Evolutionary conservation across 2,888 invertebrate species (phyloP).

Genomic region (Brenthis daphne): DNA sequence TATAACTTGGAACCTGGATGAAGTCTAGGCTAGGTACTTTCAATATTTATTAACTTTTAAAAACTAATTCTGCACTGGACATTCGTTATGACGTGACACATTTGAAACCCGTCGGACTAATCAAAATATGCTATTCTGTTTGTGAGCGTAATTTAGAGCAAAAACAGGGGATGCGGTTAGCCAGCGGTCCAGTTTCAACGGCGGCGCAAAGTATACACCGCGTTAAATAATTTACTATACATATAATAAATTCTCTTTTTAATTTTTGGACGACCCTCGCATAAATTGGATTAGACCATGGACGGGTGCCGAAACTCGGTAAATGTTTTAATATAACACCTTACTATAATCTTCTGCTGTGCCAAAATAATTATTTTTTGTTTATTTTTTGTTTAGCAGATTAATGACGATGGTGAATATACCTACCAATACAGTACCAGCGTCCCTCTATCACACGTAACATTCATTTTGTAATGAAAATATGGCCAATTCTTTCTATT

Average conservation of each 20-base stretch:
- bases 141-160: slow-evolving; percentile 62
- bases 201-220: slow-evolving; percentile 52
- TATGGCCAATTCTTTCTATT: too few species aligned
- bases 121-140: slow-evolving; percentile 76
- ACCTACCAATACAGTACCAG: too few species aligned
- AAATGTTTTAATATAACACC: slow-evolving; percentile 6
- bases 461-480: too few species aligned
- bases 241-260: slow-evolving; percentile 80
- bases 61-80: slow-evolving; percentile 59
- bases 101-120: slow-evolving; percentile 57
- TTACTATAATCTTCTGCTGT: slow-evolving; percentile 4
- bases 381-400: background rate
- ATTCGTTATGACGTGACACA: slow-evolving; percentile 47
- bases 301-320: slow-evolving; percentile 1
- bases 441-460: too few species aligned
- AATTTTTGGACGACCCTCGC: slow-evolving; percentile 55
- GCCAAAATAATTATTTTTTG: background rate
- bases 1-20: too few species aligned
- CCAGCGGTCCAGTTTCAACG: slow-evolving; percentile 39
- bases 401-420: too few species aligned
- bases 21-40: background rate
- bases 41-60: slow-evolving; percentile 40
- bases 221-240: slow-evolving; percentile 75
- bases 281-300: slow-evolving; percentile 14
- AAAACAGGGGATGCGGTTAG: slow-evolving; percentile 69